A percentile compares a stretch with the other conserved stretches of the same genome.
Evolutionary conservation across 2,888 invertebrate genomes (phyloP).

Genomic region (Lycophotia porphyrea): DNA sequence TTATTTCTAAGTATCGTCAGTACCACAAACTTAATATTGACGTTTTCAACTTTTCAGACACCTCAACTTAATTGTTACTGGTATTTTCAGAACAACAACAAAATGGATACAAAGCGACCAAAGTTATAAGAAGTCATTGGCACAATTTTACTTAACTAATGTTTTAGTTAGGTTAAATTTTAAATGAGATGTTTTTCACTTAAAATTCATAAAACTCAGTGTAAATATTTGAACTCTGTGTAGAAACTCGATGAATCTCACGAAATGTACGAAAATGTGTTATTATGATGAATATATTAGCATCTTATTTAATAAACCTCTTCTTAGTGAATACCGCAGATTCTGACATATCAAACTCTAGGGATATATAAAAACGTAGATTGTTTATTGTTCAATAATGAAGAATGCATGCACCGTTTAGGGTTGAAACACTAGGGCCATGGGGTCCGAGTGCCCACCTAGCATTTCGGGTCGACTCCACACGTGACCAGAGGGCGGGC

Average conservation of each 20-base stretch:
- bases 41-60: background rate
- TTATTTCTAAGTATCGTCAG: background rate
- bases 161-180: background rate
- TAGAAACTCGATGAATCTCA: background rate
- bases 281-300: conserved; percentile 23
- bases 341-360: too few species aligned
- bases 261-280: background rate
- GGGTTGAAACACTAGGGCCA: too few species aligned
- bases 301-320: background rate
- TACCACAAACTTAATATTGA: background rate
- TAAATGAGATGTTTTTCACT: background rate
- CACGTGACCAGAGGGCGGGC: too few species aligned
- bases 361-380: too few species aligned
- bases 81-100: background rate
- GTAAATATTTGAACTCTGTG: conserved; percentile 5
- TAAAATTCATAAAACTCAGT: background rate
- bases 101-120: background rate
- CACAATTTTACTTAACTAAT: background rate
- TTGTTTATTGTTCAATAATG: too few species aligned
- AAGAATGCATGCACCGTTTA: too few species aligned
- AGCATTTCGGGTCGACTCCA: too few species aligned
- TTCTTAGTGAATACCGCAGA: background rate
- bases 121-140: background rate
- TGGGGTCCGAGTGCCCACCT: too few species aligned
- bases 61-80: background rate